These are phyloP conservation scores for Phodopus roborovskii DNA, from an alignment of 2,113 vertebrate genomes.

Conservation along the genomic window DNA sequence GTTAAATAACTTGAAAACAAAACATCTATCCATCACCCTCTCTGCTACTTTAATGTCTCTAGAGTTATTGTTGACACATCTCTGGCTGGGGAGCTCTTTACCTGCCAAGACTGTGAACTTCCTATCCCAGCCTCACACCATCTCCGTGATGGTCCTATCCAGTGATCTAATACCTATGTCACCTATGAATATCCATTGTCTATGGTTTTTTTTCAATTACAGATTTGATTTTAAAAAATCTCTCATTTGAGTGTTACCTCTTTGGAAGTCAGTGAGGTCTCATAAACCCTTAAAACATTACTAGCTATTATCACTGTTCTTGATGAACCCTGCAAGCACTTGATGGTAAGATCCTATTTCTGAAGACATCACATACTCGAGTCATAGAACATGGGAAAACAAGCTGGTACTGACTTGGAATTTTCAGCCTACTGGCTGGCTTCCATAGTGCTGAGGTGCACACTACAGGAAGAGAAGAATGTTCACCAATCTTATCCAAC, in stretches of 20 bases:
- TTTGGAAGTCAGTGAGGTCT: not conserved
- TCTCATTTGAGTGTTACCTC: not conserved
- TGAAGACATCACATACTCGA: not conserved
- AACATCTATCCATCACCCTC: not conserved
- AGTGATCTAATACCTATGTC: not conserved
- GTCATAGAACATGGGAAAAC: not conserved
- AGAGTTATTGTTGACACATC: accelerated
- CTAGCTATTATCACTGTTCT: not conserved
- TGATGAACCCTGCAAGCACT: not conserved
- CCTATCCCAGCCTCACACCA: not conserved
- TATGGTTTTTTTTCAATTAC: not conserved
- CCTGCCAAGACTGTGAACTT: too few species aligned
- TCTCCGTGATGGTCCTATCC: not conserved
- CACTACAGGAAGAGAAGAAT: not conserved
- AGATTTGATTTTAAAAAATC: too few species aligned
- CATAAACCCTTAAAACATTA: not conserved
- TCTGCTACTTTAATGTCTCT: not conserved
- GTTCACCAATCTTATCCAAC: not conserved
- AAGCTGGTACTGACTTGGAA: not conserved
- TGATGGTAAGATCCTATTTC: not conserved
- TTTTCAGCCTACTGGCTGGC: not conserved
- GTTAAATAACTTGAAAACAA: not conserved
- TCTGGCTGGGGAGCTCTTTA: not conserved
- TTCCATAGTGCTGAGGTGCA: not conserved
- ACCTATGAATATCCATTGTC: accelerated